A percentile compares a stretch with the other conserved stretches of the same genome.
Conservation (phyloP, 2,797 vertebrate species). For the Pangasius krempfi region DNA sequence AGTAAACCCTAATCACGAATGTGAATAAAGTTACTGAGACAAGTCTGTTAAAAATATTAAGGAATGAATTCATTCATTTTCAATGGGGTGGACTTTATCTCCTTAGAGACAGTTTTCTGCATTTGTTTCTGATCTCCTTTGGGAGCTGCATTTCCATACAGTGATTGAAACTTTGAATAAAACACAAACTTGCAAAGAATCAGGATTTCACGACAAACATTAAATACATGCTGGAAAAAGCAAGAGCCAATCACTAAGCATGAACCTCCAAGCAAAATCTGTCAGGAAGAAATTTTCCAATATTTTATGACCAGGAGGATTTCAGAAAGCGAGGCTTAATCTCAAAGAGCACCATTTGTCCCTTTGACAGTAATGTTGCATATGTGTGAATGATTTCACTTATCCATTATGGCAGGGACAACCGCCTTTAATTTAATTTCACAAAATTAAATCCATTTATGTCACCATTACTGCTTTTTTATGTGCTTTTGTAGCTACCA, state of each 20-base stretch:
- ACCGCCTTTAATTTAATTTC: constrained; percentile 1
- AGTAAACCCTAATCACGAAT: neutral
- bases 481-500: neutral
- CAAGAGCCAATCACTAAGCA: neutral
- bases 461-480: neutral
- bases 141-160: constrained; percentile 30
- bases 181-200: neutral
- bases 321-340: neutral
- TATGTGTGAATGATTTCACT: neutral
- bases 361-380: neutral
- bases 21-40: constrained; percentile 19
- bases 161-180: constrained; percentile 42
- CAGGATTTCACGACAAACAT: neutral
- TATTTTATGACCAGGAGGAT: neutral
- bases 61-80: neutral
- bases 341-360: neutral
- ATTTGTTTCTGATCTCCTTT: constrained; percentile 57
- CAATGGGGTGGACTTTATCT: neutral
- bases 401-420: neutral
- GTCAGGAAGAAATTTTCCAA: neutral
- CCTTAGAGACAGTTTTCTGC: constrained; percentile 36
- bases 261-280: neutral
- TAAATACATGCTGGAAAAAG: neutral
- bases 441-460: neutral
- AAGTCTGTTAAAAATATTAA: constrained; percentile 15